Percentiles rank a stretch among this genome's conserved stretches.
Conservation (phyloP, 2,113 vertebrate species). For the Limnothrissa miodon region DNA sequence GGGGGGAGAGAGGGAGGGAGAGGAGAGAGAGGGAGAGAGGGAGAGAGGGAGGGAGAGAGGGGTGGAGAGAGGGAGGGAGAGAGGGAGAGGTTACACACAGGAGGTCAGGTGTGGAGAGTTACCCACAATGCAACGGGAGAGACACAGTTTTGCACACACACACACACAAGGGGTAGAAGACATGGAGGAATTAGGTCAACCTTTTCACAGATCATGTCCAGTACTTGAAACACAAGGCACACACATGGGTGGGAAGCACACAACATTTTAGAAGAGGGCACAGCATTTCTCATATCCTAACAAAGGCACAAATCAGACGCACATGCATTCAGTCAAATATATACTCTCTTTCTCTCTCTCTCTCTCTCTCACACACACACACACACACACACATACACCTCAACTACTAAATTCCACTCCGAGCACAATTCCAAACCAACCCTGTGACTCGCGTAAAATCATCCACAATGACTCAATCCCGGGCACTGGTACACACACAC, state of each 20-base stretch:
- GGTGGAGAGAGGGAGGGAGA: too few relatives aligned
- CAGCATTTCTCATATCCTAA: neutral
- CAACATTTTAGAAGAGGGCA: neutral
- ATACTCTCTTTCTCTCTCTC: too few relatives aligned
- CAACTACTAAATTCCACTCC: neutral
- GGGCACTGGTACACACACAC: neutral
- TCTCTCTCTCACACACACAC: too few relatives aligned
- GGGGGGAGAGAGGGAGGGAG: too few relatives aligned
- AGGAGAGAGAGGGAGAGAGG: too few relatives aligned
- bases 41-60: too few relatives aligned
- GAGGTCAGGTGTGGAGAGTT: slow-evolving; percentile 21
- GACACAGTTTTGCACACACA: neutral
- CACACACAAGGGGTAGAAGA: neutral
- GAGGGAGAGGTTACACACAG: slow-evolving; percentile 2
- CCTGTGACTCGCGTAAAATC: neutral
- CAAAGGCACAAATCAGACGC: neutral
- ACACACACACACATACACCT: too few relatives aligned
- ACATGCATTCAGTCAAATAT: neutral
- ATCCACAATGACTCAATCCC: neutral
- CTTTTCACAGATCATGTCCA: neutral
- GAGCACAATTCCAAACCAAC: too few relatives aligned
- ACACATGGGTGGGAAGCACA: neutral
- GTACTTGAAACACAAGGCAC: neutral
- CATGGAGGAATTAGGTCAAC: neutral
- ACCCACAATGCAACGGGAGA: neutral